Evolutionary conservation across 1,140 invertebrate species (phyloP).

Genomic region (Drusus annulatus): DNA sequence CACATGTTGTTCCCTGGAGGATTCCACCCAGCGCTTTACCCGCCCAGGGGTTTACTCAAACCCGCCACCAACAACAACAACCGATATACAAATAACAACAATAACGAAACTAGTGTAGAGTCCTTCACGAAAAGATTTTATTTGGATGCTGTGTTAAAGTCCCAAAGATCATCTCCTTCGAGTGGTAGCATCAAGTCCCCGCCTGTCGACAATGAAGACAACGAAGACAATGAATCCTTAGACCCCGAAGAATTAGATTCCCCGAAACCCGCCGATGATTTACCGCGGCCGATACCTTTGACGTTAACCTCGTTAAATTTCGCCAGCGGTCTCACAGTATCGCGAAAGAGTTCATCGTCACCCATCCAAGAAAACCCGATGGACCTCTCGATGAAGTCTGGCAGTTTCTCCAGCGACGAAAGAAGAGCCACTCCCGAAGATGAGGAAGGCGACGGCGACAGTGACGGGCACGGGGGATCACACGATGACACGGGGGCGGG

Average conservation of each 20-base stretch:
- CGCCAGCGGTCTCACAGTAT: conserved; percentile 47
- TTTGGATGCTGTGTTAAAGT: conserved; percentile 80
- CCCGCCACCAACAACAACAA: conserved; percentile 75
- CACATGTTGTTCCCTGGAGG: conserved; percentile 77
- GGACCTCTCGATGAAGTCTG: conserved; percentile 82
- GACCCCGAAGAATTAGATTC: conserved; percentile 68
- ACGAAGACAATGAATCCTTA: conserved; percentile 61
- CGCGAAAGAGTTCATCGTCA: conserved; percentile 66
- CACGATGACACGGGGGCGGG: conserved; percentile 72
- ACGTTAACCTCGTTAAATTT: conserved; percentile 53
- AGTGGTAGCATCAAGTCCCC: conserved; percentile 57
- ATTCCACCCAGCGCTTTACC: conserved; percentile 76
- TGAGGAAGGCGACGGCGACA: conserved; percentile 67
- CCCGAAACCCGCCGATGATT: conserved; percentile 66
- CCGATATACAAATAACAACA: conserved; percentile 71
- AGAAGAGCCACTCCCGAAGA: conserved; percentile 64
- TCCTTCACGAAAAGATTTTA: conserved; percentile 79
- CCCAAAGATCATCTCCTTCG: conserved; percentile 70
- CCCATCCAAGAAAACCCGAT: conserved; percentile 82
- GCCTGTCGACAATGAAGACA: conserved; percentile 62
- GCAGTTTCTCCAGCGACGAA: conserved; percentile 70
- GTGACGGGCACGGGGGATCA: conserved; percentile 71
- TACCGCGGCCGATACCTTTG: conserved; percentile 53
- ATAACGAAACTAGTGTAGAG: conserved; percentile 67
- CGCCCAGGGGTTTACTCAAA: conserved; percentile 74